A percentile compares a stretch with the other conserved stretches of the same genome.
Evolutionary conservation across 2,888 invertebrate genomes (phyloP).

Genomic region (Phyllotreta striolata): DNA sequence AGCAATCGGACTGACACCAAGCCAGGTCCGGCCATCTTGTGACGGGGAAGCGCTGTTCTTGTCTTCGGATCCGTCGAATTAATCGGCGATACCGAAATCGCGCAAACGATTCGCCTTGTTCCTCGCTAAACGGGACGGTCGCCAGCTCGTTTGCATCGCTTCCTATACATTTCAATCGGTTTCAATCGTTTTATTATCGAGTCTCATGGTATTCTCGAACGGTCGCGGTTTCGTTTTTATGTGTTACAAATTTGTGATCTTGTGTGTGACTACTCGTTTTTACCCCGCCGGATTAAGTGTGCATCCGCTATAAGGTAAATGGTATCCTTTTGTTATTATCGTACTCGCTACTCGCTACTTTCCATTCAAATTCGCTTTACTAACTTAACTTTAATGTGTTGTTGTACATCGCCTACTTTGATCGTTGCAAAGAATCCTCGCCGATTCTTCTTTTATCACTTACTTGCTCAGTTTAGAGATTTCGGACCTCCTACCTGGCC

Average conservation of each 20-base stretch:
- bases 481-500: conserved; percentile 18
- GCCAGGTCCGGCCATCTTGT: conserved; percentile 64
- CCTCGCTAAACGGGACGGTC: conserved; percentile 50
- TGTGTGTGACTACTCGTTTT: conserved; percentile 48
- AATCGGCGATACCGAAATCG: conserved; percentile 54
- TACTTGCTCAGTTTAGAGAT: not conserved
- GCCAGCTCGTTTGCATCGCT: conserved; percentile 50
- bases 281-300: conserved; percentile 11
- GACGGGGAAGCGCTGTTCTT: conserved; percentile 59
- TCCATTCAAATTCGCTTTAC: not conserved
- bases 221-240: conserved; percentile 49
- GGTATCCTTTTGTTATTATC: too few species aligned
- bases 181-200: conserved; percentile 40
- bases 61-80: conserved; percentile 55
- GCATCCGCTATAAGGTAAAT: conserved; percentile 3
- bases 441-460: conserved; percentile 8
- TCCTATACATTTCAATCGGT: conserved; percentile 37
- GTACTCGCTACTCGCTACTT: not conserved
- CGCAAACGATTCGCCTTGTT: conserved; percentile 45
- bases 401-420: not conserved
- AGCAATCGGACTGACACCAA: conserved; percentile 57
- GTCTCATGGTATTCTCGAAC: conserved; percentile 53
- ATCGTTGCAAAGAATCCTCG: not conserved
- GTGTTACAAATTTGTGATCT: conserved; percentile 59
- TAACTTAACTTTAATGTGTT: too few species aligned